A percentile compares a stretch with the other conserved stretches of the same genome.
Conservation (phyloP, 2,113 vertebrate genomes). For the Pelecanoides urinatrix region DNA sequence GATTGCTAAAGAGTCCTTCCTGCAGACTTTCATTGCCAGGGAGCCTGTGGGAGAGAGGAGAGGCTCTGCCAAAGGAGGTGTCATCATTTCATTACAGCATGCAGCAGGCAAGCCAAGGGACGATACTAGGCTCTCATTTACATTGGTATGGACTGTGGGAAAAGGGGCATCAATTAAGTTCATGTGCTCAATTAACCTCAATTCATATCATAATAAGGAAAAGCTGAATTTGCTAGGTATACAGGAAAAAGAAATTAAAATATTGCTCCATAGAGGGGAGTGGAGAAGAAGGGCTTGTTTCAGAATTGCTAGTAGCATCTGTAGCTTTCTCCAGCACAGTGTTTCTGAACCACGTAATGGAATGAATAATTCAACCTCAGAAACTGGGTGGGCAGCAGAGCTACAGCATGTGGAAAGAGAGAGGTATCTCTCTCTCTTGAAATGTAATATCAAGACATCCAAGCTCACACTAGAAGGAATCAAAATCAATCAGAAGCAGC, state of each 20-base stretch:
- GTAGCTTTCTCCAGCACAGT: not conserved
- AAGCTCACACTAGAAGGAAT: not conserved
- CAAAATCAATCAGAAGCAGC: not conserved
- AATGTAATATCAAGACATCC: not conserved
- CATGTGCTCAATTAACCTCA: not conserved
- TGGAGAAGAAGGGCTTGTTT: not conserved
- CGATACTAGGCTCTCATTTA: not conserved
- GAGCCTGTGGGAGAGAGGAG: conserved; percentile 76
- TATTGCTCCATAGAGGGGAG: not conserved
- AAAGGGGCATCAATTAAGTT: not conserved
- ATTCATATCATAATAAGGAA: not conserved
- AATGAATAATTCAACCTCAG: not conserved
- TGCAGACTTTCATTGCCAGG: conserved; percentile 92
- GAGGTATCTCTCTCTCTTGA: not conserved
- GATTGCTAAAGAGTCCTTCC: conserved; percentile 97
- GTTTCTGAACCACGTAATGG: not conserved
- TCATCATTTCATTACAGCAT: not conserved
- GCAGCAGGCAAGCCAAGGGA: not conserved
- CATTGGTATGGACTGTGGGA: not conserved
- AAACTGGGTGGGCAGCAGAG: not conserved
- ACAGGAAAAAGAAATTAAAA: not conserved
- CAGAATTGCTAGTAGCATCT: not conserved
- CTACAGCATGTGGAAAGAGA: not conserved
- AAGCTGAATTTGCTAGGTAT: not conserved
- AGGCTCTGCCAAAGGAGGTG: conserved; percentile 34